Evolutionary conservation across 2,113 vertebrate genomes (phyloP).

Genomic region (Centropristis striata): DNA sequence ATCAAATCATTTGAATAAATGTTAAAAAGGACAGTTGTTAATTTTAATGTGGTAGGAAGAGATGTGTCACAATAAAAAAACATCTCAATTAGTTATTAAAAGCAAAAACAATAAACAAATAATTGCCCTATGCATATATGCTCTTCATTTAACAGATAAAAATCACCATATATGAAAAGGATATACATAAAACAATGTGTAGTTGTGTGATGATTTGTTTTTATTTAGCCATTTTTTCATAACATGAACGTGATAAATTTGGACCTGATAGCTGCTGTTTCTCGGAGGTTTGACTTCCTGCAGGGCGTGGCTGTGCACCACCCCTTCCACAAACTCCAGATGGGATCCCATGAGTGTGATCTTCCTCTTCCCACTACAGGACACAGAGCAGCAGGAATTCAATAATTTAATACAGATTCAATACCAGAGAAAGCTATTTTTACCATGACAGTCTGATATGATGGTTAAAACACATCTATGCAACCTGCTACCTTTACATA

Average conservation of each 20-base stretch:
- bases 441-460: not conserved
- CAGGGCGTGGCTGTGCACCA: constrained; percentile 33
- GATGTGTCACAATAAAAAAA: no score
- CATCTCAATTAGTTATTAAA: no score
- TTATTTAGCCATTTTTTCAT: no score
- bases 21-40: no score
- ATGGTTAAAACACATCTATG: not conserved
- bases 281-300: not conserved
- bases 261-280: constrained; percentile 46
- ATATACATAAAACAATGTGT: no score
- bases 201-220: no score
- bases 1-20: not conserved
- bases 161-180: no score
- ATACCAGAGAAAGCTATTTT: not conserved
- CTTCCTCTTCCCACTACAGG: constrained; percentile 89
- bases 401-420: not conserved
- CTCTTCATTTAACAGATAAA: no score
- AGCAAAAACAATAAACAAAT: no score
- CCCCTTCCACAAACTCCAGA: constrained; percentile 87
- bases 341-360: constrained; percentile 86
- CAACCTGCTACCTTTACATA: not conserved
- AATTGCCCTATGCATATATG: no score
- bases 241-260: not conserved
- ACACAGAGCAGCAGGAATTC: constrained; percentile 34
- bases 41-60: no score